Conservation (phyloP, 2,797 vertebrate genomes). For the Cyclopterus lumpus region DNA sequence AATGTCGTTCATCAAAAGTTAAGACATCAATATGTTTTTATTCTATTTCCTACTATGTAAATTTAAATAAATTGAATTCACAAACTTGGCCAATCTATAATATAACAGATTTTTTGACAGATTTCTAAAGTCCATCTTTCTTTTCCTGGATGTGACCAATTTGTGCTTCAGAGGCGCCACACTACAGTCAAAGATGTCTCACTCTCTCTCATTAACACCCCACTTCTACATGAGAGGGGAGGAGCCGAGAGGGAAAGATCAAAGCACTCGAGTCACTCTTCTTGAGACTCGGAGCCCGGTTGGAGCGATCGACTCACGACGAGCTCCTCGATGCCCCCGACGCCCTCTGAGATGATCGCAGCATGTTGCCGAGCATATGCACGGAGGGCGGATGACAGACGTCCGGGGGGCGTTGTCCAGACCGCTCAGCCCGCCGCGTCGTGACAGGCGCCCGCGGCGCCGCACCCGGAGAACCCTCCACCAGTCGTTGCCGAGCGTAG, state of each 20-base stretch:
- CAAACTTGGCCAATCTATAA: slow-evolving; percentile 47
- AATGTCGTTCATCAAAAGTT: too few relatives aligned
- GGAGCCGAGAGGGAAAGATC: not conserved
- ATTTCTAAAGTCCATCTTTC: slow-evolving; percentile 38
- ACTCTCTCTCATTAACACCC: not conserved
- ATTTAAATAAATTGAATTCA: slow-evolving; percentile 55
- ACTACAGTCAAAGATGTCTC: slow-evolving; percentile 13
- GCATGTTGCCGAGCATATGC: slow-evolving; percentile 51
- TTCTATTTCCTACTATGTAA: slow-evolving; percentile 67
- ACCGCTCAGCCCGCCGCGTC: slow-evolving; percentile 40
- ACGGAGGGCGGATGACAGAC: slow-evolving; percentile 15
- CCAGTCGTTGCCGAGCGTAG: too few relatives aligned
- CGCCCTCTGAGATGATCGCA: slow-evolving; percentile 1
- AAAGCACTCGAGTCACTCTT: slow-evolving; percentile 15
- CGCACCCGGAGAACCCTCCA: too few relatives aligned
- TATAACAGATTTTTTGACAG: slow-evolving; percentile 49
- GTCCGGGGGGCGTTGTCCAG: slow-evolving; percentile 48
- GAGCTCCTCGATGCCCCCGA: slow-evolving; percentile 2
- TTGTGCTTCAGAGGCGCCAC: slow-evolving; percentile 76
- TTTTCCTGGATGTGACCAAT: slow-evolving; percentile 29
- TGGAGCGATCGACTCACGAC: slow-evolving; percentile 19
- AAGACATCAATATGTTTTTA: slow-evolving; percentile 64
- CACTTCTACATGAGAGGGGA: too few relatives aligned
- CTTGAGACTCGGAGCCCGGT: slow-evolving; percentile 13
- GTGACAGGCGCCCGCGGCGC: slow-evolving; percentile 56